phyloP scores from a whole-genome alignment of 2,888 invertebrate species.

The Drosophila kanekoi region DNA sequence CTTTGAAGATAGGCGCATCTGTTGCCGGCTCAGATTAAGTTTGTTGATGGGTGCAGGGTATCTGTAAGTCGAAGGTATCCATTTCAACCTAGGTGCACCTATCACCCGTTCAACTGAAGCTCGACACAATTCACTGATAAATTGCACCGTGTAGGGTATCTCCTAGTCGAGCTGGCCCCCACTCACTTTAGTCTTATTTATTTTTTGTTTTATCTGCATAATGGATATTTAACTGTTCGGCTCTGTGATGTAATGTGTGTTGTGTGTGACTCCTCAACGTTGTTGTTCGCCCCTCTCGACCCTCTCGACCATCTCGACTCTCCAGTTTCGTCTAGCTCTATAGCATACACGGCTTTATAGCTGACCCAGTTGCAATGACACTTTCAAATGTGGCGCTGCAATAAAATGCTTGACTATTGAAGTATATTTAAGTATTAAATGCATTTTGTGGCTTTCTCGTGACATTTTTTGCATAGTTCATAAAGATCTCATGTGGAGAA shows the following conservation, averaged over 20 bases:
- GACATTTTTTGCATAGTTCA: slow-evolving; percentile 78
- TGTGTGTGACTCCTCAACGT: background rate
- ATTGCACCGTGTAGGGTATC: too few relatives aligned
- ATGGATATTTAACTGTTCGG: slow-evolving; percentile 59
- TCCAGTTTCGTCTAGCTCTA: slow-evolving; percentile 29
- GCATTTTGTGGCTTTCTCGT: slow-evolving; percentile 77
- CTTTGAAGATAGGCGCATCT: too few relatives aligned
- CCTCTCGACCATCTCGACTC: slow-evolving; percentile 1
- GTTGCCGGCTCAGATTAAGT: too few relatives aligned
- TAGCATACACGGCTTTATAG: slow-evolving; percentile 11
- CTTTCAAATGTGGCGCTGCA: slow-evolving; percentile 70
- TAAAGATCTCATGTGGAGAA: slow-evolving; percentile 77
- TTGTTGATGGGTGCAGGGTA: too few relatives aligned
- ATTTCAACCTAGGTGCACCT: too few relatives aligned
- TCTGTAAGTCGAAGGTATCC: too few relatives aligned
- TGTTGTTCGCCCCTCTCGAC: background rate
- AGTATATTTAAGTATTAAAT: slow-evolving; percentile 62
- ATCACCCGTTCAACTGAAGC: too few relatives aligned
- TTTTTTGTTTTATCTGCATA: slow-evolving; percentile 30
- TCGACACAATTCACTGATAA: too few relatives aligned
- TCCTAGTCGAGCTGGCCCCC: too few relatives aligned
- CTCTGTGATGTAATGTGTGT: slow-evolving; percentile 58
- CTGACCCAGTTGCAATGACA: slow-evolving; percentile 73
- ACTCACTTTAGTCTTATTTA: too few relatives aligned
- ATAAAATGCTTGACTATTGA: slow-evolving; percentile 59